Percentiles rank a stretch among this genome's conserved stretches.
phyloP scores from a whole-genome alignment of 1,140 invertebrate species.

The Dreissena polymorpha region DNA sequence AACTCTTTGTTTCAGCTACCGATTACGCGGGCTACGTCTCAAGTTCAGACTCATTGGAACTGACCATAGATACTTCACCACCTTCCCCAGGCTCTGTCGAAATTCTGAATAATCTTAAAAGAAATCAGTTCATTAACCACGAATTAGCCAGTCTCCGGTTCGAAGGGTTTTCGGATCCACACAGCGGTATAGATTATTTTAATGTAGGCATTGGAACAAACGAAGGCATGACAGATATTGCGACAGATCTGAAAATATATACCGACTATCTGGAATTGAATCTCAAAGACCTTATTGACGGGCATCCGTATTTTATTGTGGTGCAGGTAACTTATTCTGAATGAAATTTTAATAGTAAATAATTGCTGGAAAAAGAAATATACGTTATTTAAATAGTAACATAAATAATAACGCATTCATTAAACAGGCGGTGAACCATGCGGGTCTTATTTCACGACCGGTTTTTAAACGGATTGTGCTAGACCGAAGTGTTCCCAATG shows the following conservation, averaged over 20 bases:
- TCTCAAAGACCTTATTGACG: neutral
- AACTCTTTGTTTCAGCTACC: neutral
- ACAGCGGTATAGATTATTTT: neutral
- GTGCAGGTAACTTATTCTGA: neutral
- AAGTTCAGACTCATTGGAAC: neutral
- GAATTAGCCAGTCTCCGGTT: neutral
- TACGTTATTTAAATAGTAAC: no score
- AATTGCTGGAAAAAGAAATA: no score
- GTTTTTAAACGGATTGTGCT: no score
- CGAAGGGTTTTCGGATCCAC: neutral
- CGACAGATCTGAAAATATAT: neutral
- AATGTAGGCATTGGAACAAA: neutral
- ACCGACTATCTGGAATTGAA: no score
- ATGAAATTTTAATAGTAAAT: neutral
- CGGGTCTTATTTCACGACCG: no score
- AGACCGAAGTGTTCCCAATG: no score
- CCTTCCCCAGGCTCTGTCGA: neutral
- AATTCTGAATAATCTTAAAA: neutral
- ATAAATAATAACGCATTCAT: no score
- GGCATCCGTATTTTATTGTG: neutral
- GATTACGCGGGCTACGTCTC: neutral
- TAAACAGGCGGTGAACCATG: no score
- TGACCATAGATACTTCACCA: neutral
- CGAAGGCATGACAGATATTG: neutral
- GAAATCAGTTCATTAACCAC: neutral